A percentile compares a stretch with the other conserved stretches of the same genome.
phyloP scores from a whole-genome alignment of 2,888 invertebrate genomes.

The Myopa tessellatipennis region DNA sequence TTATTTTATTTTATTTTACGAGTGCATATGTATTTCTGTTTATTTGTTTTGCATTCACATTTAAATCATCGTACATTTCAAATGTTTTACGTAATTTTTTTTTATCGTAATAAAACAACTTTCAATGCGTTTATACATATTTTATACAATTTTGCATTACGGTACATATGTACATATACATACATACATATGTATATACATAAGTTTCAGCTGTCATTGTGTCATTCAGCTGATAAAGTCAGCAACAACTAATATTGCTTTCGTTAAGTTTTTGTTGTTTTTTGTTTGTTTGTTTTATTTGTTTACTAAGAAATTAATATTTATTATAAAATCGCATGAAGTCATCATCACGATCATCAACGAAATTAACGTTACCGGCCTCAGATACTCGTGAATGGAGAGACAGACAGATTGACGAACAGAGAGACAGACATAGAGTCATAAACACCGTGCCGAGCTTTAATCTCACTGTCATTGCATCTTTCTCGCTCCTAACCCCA shows the following conservation, averaged over 20 bases:
- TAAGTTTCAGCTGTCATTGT: neutral
- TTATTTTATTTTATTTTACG: slow-evolving; percentile 11
- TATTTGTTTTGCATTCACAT: neutral
- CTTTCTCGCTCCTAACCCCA: neutral
- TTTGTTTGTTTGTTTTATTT: slow-evolving; percentile 7
- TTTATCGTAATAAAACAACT: neutral
- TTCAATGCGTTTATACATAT: neutral
- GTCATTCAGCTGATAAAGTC: slow-evolving; percentile 22
- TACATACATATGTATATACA: neutral
- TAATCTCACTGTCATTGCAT: neutral
- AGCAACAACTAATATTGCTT: slow-evolving; percentile 5
- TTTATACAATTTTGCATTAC: slow-evolving; percentile 2
- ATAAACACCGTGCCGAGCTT: neutral
- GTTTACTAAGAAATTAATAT: slow-evolving; percentile 11
- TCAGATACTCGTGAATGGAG: neutral
- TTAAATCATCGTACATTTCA: no score
- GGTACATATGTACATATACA: neutral
- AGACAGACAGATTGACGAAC: slow-evolving; percentile 8
- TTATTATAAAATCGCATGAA: slow-evolving; percentile 31
- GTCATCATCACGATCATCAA: slow-evolving; percentile 31
- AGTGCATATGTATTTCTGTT: no score
- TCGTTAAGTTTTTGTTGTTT: neutral
- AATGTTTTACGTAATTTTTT: no score
- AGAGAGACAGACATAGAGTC: neutral
- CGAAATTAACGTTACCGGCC: neutral